These are phyloP conservation scores for Epicauta chinensis DNA, from an alignment of 1,140 invertebrate species.

Conservation along the genomic window DNA sequence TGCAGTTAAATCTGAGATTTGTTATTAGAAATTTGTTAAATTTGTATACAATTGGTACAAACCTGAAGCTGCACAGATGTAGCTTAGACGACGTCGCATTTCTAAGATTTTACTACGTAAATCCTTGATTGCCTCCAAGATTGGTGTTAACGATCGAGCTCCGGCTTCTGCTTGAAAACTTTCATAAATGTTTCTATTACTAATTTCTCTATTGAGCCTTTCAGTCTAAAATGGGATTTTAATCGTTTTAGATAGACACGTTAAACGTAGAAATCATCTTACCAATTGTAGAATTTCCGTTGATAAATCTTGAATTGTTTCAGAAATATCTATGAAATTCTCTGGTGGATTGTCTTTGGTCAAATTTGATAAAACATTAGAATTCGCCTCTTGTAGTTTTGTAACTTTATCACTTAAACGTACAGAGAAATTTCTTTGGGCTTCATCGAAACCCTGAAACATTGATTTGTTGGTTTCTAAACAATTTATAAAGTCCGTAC, in stretches of 20 bases:
- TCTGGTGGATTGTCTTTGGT: slow-evolving; percentile 15
- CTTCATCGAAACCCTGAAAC: not conserved
- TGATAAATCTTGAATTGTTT: slow-evolving; percentile 42
- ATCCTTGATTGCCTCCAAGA: slow-evolving; percentile 21
- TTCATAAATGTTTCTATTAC: slow-evolving; percentile 6
- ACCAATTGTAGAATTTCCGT: slow-evolving; percentile 41
- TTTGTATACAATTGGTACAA: not conserved
- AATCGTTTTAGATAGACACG: slow-evolving; percentile 8
- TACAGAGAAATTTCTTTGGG: slow-evolving; percentile 22
- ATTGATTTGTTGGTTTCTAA: not conserved
- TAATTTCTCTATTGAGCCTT: slow-evolving; percentile 32
- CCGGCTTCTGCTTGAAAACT: not conserved
- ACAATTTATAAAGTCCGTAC: not conserved
- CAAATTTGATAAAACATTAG: slow-evolving; percentile 20
- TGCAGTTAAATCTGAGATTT: slow-evolving; percentile 21
- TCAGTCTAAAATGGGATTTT: slow-evolving; percentile 37
- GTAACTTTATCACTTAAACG: slow-evolving; percentile 26
- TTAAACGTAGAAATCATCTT: slow-evolving; percentile 36
- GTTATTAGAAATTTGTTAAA: not conserved
- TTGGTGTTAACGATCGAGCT: slow-evolving; percentile 5
- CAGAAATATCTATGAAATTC: slow-evolving; percentile 29
- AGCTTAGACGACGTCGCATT: slow-evolving; percentile 37
- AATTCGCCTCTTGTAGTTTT: slow-evolving; percentile 35
- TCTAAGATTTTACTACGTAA: slow-evolving; percentile 40
- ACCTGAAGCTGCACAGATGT: slow-evolving; percentile 40